These are phyloP conservation scores for Griposia aprilina DNA, from an alignment of 2,888 invertebrate genomes.

Conservation along the genomic window DNA sequence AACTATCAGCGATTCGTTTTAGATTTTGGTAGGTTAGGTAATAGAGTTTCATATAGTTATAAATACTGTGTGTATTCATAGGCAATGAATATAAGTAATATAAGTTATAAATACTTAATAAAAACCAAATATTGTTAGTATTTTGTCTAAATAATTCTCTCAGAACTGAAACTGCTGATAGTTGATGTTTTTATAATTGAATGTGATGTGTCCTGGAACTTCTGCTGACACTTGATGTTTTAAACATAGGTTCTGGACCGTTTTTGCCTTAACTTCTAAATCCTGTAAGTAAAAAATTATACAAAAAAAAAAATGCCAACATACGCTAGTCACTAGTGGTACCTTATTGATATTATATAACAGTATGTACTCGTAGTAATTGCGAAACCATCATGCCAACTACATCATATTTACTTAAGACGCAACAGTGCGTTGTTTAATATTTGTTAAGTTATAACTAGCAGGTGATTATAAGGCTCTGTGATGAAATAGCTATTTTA, in stretches of 20 bases:
- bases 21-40: conserved; percentile 7
- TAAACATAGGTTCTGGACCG: not conserved
- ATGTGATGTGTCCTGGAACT: not conserved
- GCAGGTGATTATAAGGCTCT: conserved; percentile 1
- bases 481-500: conserved; percentile 11
- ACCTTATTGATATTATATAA: not conserved
- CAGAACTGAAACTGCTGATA: not conserved
- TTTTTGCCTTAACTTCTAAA: not conserved
- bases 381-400: conserved; percentile 34
- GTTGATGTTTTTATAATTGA: not conserved
- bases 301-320: not conserved
- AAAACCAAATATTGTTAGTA: not conserved
- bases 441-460: conserved; percentile 46
- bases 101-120: not conserved
- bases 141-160: not conserved
- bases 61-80: not conserved
- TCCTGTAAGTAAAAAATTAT: not conserved
- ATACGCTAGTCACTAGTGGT: not conserved
- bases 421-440: conserved; percentile 32
- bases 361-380: too few species aligned
- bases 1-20: conserved; percentile 27
- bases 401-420: conserved; percentile 43
- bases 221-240: too few species aligned
- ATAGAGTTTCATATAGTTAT: not conserved
- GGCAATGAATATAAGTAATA: not conserved